phyloP scores from a whole-genome alignment of 2,113 vertebrate genomes.

The Carlito syrichta region DNA sequence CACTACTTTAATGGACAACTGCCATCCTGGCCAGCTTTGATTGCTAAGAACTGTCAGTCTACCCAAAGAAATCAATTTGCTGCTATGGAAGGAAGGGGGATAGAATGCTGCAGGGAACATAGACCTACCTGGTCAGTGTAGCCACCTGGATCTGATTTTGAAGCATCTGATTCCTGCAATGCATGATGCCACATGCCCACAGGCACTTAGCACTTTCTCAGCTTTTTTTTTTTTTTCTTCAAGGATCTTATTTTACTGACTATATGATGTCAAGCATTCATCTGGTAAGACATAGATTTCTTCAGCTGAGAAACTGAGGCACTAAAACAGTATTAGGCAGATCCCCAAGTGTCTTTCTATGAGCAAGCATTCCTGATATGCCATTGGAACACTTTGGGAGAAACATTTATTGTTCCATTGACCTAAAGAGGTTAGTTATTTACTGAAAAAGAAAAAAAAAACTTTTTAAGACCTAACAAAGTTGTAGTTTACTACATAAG shows the following conservation, averaged over 20 bases:
- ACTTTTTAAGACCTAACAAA: neutral
- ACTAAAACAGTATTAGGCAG: neutral
- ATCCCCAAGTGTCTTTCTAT: neutral
- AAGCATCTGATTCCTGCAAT: neutral
- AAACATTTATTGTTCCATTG: neutral
- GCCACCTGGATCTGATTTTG: neutral
- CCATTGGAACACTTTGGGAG: neutral
- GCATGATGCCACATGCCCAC: neutral
- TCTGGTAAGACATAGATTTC: conserved; percentile 2
- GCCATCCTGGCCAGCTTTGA: neutral
- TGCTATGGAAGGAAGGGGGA: neutral
- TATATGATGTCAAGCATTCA: neutral
- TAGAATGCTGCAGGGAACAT: neutral
- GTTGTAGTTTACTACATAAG: neutral
- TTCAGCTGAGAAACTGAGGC: neutral
- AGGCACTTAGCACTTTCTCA: neutral
- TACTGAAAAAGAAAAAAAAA: neutral
- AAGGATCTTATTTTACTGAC: neutral
- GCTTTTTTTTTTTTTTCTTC: neutral
- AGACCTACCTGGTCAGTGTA: neutral
- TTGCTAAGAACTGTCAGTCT: neutral
- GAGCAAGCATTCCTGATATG: neutral
- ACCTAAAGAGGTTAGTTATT: neutral
- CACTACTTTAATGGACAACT: neutral
- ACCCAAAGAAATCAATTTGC: neutral